Evolutionary conservation across 2,797 vertebrate species (phyloP), one percentile per base, ranked within the genome.

Genomic region (Leptodactylus fallax): DNA sequence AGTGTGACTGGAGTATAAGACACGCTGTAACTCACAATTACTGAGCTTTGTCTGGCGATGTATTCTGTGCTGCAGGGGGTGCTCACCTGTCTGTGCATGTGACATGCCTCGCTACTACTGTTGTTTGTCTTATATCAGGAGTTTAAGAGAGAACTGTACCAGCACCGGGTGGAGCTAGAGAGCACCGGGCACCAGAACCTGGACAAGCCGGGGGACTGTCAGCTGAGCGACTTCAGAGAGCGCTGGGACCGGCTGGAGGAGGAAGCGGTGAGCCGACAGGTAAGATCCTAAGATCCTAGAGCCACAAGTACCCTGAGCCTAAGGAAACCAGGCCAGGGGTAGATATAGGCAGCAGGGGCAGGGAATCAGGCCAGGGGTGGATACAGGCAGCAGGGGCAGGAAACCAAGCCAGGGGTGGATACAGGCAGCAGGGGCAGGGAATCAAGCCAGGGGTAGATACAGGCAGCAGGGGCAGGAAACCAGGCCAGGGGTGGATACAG

Each of bases 151-250:
- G 96, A 98, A 90, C 95, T 98, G 45, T 97, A 98, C 91, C 97
- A 97, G 94, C 95, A 95, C 94, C 96, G 97, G 92, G 97, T 97
- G 51, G 97, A 98, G 0, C 95, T 97, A 72, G 97, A 98, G 91
- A 97, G 96, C 85, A 92, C 96, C 88, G 95, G 94, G 91, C 96
- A 96, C 90, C 94, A 93, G 77, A 81, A 21, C 8, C 6, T 45
- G 49, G 47, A 93, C 90, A 93, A 93, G 0, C 92, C 93, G 0
- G 93, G 95, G 0, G 92, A 93, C 0, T 94, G 93, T 0, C 87
- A 92, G 0, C 91, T 97, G 69, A 90, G 92, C 0, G 94, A 96
- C 91, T 97, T 97, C 91, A 95, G 96, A 27, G 94, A 93, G 90
- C 95, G 97, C 89, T 98, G 97, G 97, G 96, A 96, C 92, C 90